Conservation (phyloP, 1,140 invertebrate genomes). For the Periplaneta americana region DNA sequence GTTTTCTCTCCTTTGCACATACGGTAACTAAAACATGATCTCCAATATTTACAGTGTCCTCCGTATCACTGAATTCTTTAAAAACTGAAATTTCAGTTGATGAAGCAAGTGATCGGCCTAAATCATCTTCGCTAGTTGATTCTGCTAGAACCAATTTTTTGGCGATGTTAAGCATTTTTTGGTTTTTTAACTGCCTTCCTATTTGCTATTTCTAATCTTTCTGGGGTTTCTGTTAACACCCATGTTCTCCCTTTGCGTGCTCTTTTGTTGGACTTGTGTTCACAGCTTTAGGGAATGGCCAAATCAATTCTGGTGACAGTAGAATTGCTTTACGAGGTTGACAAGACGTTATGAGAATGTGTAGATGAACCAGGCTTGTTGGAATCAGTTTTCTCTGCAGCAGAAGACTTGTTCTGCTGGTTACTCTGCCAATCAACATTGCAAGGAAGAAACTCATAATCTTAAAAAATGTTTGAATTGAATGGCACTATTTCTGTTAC, state of each 20-base stretch:
- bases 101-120: not conserved
- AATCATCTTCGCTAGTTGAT: not conserved
- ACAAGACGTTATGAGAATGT: not conserved
- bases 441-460: constrained; percentile 32
- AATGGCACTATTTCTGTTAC: constrained; percentile 29
- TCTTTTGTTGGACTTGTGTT: not conserved
- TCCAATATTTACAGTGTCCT: not conserved
- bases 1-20: not conserved
- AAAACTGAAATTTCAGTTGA: not conserved
- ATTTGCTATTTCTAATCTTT: too few relatives aligned
- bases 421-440: constrained; percentile 26
- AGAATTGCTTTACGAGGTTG: not conserved
- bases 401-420: not conserved
- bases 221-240: not conserved
- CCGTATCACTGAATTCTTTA: not conserved
- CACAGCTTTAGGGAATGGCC: not conserved
- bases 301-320: not conserved
- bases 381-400: too few relatives aligned
- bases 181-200: not conserved
- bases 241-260: too few relatives aligned
- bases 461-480: too few relatives aligned
- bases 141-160: not conserved
- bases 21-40: too few relatives aligned
- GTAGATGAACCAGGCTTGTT: not conserved
- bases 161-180: not conserved